Base-by-base conservation (phyloP, 2,113 vertebrate species). In the Accipiter virgatus region DNA sequence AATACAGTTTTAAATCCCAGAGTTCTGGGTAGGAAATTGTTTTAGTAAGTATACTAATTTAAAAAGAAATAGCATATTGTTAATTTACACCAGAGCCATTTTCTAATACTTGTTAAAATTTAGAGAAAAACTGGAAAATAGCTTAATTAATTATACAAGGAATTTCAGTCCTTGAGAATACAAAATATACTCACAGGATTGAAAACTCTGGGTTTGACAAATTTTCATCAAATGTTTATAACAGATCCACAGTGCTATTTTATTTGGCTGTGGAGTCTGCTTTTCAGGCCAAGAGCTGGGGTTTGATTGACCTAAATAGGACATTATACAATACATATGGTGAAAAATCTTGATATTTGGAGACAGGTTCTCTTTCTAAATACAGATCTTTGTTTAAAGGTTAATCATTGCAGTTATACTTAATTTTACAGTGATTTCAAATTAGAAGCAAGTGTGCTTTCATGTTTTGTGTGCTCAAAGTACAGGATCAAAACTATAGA, bases 171-270 rank as follows among this genome's bases (percentile, higher is more conserved):
- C 38, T 82, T 86, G 88, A 34, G 50, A 74, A 63, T 40, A 67
- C 6, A 42, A 77, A 84, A 62, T 81, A 45, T 25, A 73, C 12
- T 93, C 16, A 53, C 7, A 71, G 34, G 38, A 36, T 22, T 86
- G 55, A 95, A 94, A 81, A 67, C 13, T 27, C 48, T 71, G 32
- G 10, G 9, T 83, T 92, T 77, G 52, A 94, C 11, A 88, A 70
- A 66, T 93, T 86, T 97, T 93, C 52, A 17, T 55, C 21, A 70
- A 74, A 93, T 81, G 14, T 81, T 94, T 83, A 63, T 88, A 88
- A 36, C 67, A 92, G 90, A 92, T 71, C n/a, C 32, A 12, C 25
- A 36, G 21, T 55, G 23, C 55, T 94, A 9, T 96, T 97, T 95
- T 77, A n/a, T 74, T 92, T 96, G 67, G 90, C 79, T 38, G 14